Evolutionary conservation across 1,140 invertebrate species (phyloP), one percentile per base, ranked within the genome.

Genomic region (Doryteuthis pealeii): DNA sequence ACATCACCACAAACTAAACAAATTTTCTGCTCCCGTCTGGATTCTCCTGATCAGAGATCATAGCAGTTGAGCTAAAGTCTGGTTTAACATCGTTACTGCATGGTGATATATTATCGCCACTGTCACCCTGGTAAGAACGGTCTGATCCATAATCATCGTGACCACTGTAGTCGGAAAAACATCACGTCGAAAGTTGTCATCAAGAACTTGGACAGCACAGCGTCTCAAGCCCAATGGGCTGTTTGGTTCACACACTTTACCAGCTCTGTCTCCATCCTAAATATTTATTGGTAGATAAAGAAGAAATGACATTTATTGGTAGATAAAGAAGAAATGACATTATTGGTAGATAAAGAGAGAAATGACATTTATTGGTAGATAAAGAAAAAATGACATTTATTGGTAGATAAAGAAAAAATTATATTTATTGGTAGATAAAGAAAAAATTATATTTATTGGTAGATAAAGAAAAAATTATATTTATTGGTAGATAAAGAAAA

Each of bases 1-100:
- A 96, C 91, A 88, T 99, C 97, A 0, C 97, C 97, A 87, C 97
- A 99, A 2, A 99, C 97, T 49, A 99, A 91, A 87, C 97, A 99
- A 33, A 87, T 73, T 72, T 83, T 79, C 76, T 85, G 66, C 76
- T 66, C 80, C 82, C n/a, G 71, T 86, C 84, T n/a, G 70, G 71
- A 68, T 79, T 79, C 33, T 85, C 84, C 18, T 78, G 77, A n/a
- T 82, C 83, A 54, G 79, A 82, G 62, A 75, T 72, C n/a, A n/a
- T n/a, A 31, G 79, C 72, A 72, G 77, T 80, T 80, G 80, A 78
- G 45, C 80, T 75, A 66, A 75, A 81, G 69, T 78, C 78, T 30
- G 18, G 18, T 70, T 73, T 78, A 68, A 79, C 82, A 62, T 84
- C 83, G 28, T 81, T 70, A 74, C 83, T 85, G 74, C 78, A 79